Percentiles rank a stretch among this genome's conserved stretches.
These are phyloP conservation scores for Mixornis gularis DNA, from an alignment of 2,113 vertebrate genomes.

Conservation along the genomic window DNA sequence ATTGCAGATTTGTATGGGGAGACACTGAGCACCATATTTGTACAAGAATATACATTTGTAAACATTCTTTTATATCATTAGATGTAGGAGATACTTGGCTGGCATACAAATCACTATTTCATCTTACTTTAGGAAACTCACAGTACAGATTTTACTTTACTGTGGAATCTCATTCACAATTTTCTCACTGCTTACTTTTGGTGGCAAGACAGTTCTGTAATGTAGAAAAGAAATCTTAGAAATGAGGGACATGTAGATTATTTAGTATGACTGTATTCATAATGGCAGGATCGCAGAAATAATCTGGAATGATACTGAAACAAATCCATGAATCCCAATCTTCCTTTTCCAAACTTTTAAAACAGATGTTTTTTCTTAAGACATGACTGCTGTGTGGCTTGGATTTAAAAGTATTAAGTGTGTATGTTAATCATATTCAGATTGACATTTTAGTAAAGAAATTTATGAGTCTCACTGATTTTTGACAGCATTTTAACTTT, in stretches of 20 bases:
- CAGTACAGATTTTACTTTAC: background rate
- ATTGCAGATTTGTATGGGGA: background rate
- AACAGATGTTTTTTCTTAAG: background rate
- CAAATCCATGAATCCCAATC: background rate
- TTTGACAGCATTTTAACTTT: background rate
- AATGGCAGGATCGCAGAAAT: background rate
- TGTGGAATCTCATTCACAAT: background rate
- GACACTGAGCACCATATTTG: background rate
- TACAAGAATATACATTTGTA: background rate
- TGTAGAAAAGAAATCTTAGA: background rate
- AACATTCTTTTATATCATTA: background rate
- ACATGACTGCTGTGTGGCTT: background rate
- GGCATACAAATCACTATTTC: background rate
- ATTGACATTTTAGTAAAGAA: background rate
- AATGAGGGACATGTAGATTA: background rate
- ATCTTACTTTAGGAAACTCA: background rate
- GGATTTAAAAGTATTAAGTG: background rate
- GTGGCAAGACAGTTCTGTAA: background rate
- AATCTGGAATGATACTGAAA: background rate
- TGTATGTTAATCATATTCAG: background rate
- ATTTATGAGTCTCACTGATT: background rate
- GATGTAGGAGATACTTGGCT: fast-evolving
- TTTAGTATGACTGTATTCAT: background rate
- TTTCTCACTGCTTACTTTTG: background rate
- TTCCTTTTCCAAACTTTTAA: background rate